Percentiles rank a stretch among this genome's conserved stretches.
Conservation (phyloP, 1,140 invertebrate genomes). For the Argopecten irradians region DNA sequence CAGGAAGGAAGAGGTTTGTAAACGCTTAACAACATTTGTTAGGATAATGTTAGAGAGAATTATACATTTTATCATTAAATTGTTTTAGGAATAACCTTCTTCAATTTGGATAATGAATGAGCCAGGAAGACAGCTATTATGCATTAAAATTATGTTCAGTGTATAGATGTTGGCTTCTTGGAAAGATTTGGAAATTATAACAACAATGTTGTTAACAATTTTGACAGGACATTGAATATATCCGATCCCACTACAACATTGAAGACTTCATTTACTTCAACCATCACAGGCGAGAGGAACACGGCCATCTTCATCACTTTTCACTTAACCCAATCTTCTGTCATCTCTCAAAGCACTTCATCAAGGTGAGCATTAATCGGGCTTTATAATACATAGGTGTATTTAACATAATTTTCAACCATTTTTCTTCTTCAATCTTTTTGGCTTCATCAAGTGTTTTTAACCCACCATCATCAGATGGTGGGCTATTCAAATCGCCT, state of each 20-base stretch:
- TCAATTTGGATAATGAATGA: neutral
- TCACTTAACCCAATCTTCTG: slow-evolving; percentile 81
- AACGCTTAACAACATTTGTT: neutral
- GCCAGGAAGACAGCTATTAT: neutral
- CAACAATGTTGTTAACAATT: neutral
- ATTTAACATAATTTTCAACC: slow-evolving; percentile 24
- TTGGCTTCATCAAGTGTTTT: too few species aligned
- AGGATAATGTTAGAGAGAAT: neutral
- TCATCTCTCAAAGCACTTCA: slow-evolving; percentile 79
- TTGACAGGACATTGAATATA: slow-evolving; percentile 75
- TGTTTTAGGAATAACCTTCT: neutral
- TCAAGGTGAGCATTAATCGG: slow-evolving; percentile 73
- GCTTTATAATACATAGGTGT: slow-evolving; percentile 28
- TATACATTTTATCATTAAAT: neutral
- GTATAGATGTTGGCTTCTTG: too few species aligned
- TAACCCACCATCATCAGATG: too few species aligned
- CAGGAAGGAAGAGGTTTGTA: slow-evolving; percentile 75
- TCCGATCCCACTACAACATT: slow-evolving; percentile 79
- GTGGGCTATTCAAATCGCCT: too few species aligned
- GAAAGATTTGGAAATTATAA: neutral
- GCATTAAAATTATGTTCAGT: neutral
- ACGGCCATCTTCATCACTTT: slow-evolving; percentile 79
- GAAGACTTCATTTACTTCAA: slow-evolving; percentile 79
- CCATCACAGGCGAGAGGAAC: slow-evolving; percentile 76
- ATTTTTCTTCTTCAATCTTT: too few species aligned